Evolutionary conservation across 2,888 invertebrate genomes (phyloP).

Genomic region (Eurytoma adleriae): DNA sequence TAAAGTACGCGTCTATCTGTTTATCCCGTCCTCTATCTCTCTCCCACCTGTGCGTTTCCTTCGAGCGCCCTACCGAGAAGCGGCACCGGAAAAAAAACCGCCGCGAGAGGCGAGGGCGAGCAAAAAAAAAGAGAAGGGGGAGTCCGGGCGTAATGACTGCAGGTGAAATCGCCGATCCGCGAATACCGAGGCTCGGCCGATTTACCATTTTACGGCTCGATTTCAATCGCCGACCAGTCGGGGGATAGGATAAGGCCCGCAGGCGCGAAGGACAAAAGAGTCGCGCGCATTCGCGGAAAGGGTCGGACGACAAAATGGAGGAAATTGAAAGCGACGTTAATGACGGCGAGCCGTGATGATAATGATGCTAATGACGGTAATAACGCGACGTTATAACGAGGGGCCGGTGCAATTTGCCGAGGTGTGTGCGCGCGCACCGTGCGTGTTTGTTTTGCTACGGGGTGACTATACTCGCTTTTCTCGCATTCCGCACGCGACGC

Average conservation of each 20-base stretch:
- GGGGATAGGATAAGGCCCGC: background rate
- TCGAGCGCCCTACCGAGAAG: conserved; percentile 30
- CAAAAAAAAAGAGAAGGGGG: background rate
- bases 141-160: conserved; percentile 54
- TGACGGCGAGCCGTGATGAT: conserved; percentile 8
- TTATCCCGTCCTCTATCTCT: conserved; percentile 31
- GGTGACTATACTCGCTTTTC: background rate
- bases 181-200: conserved; percentile 48
- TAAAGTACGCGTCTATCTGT: conserved; percentile 26
- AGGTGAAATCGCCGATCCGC: conserved; percentile 61
- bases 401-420: conserved; percentile 17
- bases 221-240: conserved; percentile 18
- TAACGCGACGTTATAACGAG: conserved; percentile 41
- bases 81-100: background rate
- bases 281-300: background rate
- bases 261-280: conserved; percentile 13
- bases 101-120: background rate
- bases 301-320: background rate
- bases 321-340: conserved; percentile 37
- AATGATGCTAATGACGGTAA: conserved; percentile 51
- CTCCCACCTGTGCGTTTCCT: background rate
- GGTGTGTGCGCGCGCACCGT: background rate
- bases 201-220: conserved; percentile 34
- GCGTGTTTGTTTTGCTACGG: background rate
- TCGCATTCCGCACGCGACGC: conserved; percentile 3